Evolutionary conservation across 2,113 vertebrate species (phyloP), one percentile per base, ranked within the genome.

Genomic region (Danionella cerebrum): DNA sequence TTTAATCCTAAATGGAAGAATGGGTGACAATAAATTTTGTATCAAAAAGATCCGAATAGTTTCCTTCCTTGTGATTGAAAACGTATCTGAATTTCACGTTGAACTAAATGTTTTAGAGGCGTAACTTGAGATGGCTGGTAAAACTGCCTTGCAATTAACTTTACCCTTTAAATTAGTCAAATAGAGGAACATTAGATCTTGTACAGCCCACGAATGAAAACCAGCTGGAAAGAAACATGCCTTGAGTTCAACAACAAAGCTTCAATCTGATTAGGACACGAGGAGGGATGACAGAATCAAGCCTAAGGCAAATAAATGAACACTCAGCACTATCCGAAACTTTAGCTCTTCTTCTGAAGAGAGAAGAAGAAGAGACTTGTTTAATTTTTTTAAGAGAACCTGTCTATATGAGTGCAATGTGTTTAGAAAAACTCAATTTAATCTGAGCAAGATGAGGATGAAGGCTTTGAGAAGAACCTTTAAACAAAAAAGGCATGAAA

Each of bases 191-290:
- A 21, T 52, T 62, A 21, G 44, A 36, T 21, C 50, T 47, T 39
- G 12, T 35, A 21, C 11, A 14, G 9, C 9, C n/a, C 22, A 12
- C 2, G 14, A 75, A 75, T 58, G 69, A 75, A 60, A 66, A 71
- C 59, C 73, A 75, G 10, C 64, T 75, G 73, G 35, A 36, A 41
- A 44, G 60, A 58, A 70, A n/a, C 47, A 22, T 44, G 4, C 48
- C 29, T 35, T 2, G 11, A 27, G 31, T 58, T 4, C 24, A 35
- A 62, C 58, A 62, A 62, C 58, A 24, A 35, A 36, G 60, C 31
- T 45, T 60, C 54, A 70, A 54, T 67, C 62, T 55, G 72, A 74
- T 70, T 67, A 74, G 53, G 27, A 19, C 24, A 36, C 27, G 14
- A 48, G 60, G 65, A 54, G 62, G 24, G 42, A 66, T 74, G 67